Evolutionary conservation across 2,113 vertebrate species (phyloP), one percentile per base, ranked within the genome.

Genomic region (Seriola rivoliana): DNA sequence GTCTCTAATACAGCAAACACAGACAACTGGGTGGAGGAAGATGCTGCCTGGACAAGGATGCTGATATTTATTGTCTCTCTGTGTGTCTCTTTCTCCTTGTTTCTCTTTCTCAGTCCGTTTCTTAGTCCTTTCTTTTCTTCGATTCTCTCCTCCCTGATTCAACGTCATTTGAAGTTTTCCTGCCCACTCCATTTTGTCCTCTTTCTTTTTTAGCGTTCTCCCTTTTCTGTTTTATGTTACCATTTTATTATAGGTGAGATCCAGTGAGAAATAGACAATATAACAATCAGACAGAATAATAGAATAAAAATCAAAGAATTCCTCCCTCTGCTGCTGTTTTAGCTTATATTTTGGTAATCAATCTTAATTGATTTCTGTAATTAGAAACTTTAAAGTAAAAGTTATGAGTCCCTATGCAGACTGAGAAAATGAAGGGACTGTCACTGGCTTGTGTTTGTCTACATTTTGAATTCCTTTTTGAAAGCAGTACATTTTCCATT

Each of bases 1-100:
- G 83, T 75, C 57, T 81, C 82, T 80, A 82, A 90, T 84, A 71
- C 85, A 70, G 85, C 80, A 90, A 92, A 93, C 90, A 91, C 81
- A 91, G 87, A 81, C 88, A 82, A 90, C 77, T 77, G 89, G 86
- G 78, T 62, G 82, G 90, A 86, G 75, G 76, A 90, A 81, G 82
- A 86, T 60, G 73, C 78, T 77, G 71, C 70, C 52, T 17, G 57
- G 46, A 38, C 17, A 13, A n/a, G 48, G 74, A 82, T 72, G 64
- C 34, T 65, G 75, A 32, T 70, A 86, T 85, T 87, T 68, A 80
- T 88, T 78, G 69, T 81, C 52, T 86, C 71, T 58, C 16, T 62
- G n/a, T 77, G 54, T 46, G 7, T 52, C 44, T 66, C 65, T 67
- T 25, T 63, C 17, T 66, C 50, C 44, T 34, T 63, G 40, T 62